Conservation (phyloP, 2,113 vertebrate species). For the Porphyrio hochstetteri region DNA sequence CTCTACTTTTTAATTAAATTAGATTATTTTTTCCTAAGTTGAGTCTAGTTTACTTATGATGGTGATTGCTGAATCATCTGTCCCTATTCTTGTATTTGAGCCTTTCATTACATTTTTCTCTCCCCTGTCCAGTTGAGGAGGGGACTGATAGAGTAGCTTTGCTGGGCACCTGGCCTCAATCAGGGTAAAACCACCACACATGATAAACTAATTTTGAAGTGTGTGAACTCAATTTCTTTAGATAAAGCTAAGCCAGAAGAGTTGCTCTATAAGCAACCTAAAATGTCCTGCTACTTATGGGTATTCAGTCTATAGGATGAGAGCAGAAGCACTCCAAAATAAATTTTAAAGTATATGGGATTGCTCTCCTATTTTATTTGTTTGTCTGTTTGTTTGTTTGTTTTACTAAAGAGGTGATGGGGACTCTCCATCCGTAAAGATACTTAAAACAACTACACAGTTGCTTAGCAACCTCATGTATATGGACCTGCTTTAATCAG, state of each 20-base stretch:
- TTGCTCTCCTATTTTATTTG: not conserved
- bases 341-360: not conserved
- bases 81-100: no score
- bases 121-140: no score
- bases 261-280: not conserved
- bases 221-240: not conserved
- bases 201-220: not conserved
- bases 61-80: no score
- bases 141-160: no score
- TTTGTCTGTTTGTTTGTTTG: not conserved
- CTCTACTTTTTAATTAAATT: no score
- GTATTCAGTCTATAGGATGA: not conserved
- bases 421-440: not conserved
- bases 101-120: no score
- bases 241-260: not conserved
- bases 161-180: no score
- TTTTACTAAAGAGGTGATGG: not conserved
- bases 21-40: no score
- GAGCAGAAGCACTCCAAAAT: not conserved
- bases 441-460: not conserved
- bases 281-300: not conserved
- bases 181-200: no score
- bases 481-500: not conserved
- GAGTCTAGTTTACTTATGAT: no score
- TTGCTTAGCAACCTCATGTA: not conserved